Evolutionary conservation across 92 coral and sea anemone species (phyloP).

Genomic region (Umimayanthus kanabou): DNA sequence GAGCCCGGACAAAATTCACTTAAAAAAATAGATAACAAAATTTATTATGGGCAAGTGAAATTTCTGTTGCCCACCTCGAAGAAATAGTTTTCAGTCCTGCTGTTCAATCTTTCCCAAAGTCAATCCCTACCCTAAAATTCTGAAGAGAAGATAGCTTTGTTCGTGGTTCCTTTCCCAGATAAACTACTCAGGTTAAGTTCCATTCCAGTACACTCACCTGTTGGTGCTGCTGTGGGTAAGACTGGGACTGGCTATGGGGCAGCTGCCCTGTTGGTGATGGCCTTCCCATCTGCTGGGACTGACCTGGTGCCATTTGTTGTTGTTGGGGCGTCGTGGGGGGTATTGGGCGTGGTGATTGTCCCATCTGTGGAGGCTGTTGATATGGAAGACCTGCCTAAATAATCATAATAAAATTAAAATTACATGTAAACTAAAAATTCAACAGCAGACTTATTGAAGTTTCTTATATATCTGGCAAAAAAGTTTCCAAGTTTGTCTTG

Average conservation of each 20-base stretch:
- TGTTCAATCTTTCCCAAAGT: no score
- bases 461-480: no score
- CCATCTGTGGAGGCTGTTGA: conserved; percentile 28
- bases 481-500: no score
- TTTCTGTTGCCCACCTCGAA: no score
- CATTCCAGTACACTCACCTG: neutral
- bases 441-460: neutral
- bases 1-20: no score
- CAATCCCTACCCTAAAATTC: neutral
- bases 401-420: neutral
- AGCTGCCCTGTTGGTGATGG: neutral
- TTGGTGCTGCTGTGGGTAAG: conserved; percentile 28
- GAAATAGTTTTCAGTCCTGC: no score
- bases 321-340: conserved; percentile 23
- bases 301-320: conserved; percentile 17
- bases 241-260: neutral
- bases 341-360: conserved; percentile 11
- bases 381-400: conserved; percentile 25
- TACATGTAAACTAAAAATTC: neutral
- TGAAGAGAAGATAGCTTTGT: neutral
- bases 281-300: conserved; percentile 3
- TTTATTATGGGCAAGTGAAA: no score
- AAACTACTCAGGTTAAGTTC: no score
- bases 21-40: no score
- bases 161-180: neutral